Conservation (phyloP, 2,888 invertebrate genomes). For the Cepaea hortensis region DNA sequence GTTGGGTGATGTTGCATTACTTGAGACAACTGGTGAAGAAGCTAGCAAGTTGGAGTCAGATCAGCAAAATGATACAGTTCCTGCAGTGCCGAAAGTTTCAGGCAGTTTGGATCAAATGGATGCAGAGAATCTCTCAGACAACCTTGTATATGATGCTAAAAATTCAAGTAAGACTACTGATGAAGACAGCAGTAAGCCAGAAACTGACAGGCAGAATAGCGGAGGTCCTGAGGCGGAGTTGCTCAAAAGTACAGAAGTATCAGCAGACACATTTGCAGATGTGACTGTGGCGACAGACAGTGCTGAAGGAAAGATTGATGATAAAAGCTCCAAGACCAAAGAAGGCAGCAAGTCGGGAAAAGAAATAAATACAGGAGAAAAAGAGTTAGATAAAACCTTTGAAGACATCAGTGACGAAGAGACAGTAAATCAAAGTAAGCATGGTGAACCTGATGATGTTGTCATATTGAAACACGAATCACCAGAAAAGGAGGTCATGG, state of each 20-base stretch:
- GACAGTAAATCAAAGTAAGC: conserved; percentile 18
- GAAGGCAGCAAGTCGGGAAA: background rate
- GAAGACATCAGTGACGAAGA: conserved; percentile 51
- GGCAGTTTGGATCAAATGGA: too few species aligned
- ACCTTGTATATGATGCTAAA: background rate
- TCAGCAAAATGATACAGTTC: too few species aligned
- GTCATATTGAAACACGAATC: conserved; percentile 37
- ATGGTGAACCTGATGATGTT: conserved; percentile 32
- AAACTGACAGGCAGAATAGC: background rate
- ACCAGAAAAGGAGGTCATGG: conserved; percentile 5
- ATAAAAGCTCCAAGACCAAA: background rate
- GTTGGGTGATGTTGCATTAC: background rate
- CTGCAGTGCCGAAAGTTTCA: too few species aligned
- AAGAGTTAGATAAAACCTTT: conserved; percentile 23
- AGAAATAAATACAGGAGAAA: background rate
- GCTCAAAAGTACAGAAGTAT: background rate
- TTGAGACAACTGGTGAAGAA: too few species aligned
- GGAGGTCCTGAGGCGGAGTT: background rate
- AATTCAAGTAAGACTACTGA: background rate
- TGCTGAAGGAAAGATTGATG: background rate
- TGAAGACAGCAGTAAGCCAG: background rate
- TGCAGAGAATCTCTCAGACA: background rate
- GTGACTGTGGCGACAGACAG: background rate
- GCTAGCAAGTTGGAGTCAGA: too few species aligned
- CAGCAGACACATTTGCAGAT: background rate